phyloP scores from a whole-genome alignment of 2,797 vertebrate species.

The Mastacembelus armatus region DNA sequence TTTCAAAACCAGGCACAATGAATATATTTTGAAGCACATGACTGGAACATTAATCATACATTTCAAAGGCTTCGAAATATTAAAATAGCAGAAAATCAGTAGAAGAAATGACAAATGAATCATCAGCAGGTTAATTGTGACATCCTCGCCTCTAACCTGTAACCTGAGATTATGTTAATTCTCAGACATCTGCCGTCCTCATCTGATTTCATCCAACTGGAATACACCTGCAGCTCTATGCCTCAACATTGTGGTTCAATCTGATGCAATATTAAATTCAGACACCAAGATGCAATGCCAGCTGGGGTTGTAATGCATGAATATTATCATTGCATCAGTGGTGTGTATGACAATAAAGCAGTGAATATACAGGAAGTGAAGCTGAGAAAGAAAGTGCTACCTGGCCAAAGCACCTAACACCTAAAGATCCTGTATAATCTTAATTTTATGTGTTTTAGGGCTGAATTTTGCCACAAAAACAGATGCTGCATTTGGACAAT shows the following conservation, averaged over 20 bases:
- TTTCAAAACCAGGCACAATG: conserved; percentile 13
- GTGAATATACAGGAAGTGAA: background rate
- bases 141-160: conserved; percentile 46
- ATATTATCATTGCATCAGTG: conserved; percentile 6
- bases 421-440: no score
- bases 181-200: no score
- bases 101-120: background rate
- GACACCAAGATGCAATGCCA: conserved; percentile 14
- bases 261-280: conserved; percentile 38
- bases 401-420: background rate
- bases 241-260: conserved; percentile 24
- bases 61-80: background rate
- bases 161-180: conserved; percentile 32
- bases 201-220: no score
- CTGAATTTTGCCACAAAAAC: no score
- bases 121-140: no score
- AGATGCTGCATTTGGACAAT: no score
- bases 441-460: no score
- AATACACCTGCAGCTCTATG: no score
- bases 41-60: conserved; percentile 5
- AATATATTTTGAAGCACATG: conserved; percentile 23
- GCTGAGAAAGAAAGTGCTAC: background rate
- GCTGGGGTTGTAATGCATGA: conserved; percentile 18
- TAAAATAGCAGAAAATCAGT: conserved; percentile 7
- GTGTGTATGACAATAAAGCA: background rate